These are phyloP conservation scores for Pedionomus torquatus DNA, from an alignment of 2,113 vertebrate genomes.

Conservation along the genomic window DNA sequence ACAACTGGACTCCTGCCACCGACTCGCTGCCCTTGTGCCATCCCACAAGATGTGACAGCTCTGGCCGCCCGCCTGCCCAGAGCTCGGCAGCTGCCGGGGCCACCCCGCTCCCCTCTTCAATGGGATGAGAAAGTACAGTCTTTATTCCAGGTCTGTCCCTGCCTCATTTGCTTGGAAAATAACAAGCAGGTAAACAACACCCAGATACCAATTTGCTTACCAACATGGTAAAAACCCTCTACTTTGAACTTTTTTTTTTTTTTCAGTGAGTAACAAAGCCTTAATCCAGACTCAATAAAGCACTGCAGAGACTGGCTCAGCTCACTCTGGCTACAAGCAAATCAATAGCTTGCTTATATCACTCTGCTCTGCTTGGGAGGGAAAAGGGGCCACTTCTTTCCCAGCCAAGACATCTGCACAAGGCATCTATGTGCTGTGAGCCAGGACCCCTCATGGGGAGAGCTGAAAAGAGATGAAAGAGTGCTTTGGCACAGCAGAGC, in stretches of 20 bases:
- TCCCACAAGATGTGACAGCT: accelerated
- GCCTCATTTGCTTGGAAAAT: background rate
- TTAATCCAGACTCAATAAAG: constrained; percentile 39
- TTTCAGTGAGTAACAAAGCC: constrained; percentile 29
- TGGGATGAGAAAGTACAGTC: background rate
- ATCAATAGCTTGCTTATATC: constrained; percentile 61
- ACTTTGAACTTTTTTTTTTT: background rate
- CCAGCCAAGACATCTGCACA: constrained; percentile 69
- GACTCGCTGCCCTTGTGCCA: background rate
- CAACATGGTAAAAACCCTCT: background rate
- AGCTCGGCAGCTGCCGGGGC: background rate
- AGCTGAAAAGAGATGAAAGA: constrained; percentile 63
- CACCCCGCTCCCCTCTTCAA: accelerated
- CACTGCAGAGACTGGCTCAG: constrained; percentile 24
- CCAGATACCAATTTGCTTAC: background rate
- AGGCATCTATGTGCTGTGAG: constrained; percentile 58
- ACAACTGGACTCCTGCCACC: background rate
- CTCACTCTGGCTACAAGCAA: constrained; percentile 6
- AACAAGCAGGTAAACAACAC: constrained; percentile 6
- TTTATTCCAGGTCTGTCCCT: background rate
- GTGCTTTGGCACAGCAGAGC: constrained; percentile 29
- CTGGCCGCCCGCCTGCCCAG: background rate
- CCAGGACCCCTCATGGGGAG: constrained; percentile 62
- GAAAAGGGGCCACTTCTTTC: constrained; percentile 58
- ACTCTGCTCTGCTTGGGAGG: constrained; percentile 7